These are phyloP conservation scores for Astreopora myriophthalma DNA, from an alignment of 64 coral and sea anemone species.

Conservation along the genomic window DNA sequence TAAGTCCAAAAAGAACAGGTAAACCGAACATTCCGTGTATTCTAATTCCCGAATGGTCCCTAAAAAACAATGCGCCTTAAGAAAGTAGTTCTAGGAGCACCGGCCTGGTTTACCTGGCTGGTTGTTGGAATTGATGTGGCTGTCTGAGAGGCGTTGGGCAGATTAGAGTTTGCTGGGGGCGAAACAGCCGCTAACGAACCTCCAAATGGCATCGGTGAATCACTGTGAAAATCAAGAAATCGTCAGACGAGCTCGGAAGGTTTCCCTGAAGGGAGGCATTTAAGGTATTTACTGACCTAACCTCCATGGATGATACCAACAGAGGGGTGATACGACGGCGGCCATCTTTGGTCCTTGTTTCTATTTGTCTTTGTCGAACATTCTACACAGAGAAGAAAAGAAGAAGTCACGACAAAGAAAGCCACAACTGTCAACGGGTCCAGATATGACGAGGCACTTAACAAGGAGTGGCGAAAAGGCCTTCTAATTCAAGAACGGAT, in stretches of 20 bases:
- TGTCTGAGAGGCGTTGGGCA: neutral
- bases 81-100: neutral
- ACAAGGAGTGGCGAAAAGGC: too few species aligned
- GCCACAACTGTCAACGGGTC: too few species aligned
- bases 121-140: conserved; percentile 5
- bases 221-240: conserved; percentile 30
- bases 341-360: conserved; percentile 97
- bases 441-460: too few species aligned
- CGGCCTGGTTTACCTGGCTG: conserved; percentile 15
- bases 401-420: neutral
- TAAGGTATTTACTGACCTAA: conserved; percentile 60
- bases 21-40: too few species aligned
- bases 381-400: conserved; percentile 37
- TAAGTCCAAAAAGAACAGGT: too few species aligned
- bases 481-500: too few species aligned
- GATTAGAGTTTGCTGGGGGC: conserved; percentile 25
- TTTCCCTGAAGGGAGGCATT: neutral
- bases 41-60: too few species aligned
- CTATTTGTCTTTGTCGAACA: conserved; percentile 83
- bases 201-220: conserved; percentile 91
- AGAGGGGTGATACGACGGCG: conserved; percentile 90
- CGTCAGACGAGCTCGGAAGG: neutral
- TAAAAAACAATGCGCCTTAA: too few species aligned
- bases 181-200: conserved; percentile 49
- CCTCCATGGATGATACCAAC: conserved; percentile 87